These are phyloP conservation scores for Carposina sasakii DNA, from an alignment of 1,140 invertebrate species.

Conservation along the genomic window DNA sequence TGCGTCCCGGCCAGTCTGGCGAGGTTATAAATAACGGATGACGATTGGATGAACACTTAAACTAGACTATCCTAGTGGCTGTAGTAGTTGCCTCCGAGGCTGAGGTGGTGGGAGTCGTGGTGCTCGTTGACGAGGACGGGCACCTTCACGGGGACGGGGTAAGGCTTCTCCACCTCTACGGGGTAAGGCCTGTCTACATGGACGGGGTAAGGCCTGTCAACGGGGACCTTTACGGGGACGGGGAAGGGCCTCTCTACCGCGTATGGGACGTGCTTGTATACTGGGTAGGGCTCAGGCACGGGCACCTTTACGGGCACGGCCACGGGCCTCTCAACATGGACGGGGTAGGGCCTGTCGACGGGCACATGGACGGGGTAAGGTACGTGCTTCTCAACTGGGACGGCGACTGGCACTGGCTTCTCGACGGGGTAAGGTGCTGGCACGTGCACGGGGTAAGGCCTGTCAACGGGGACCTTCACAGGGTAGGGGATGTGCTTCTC, in stretches of 20 bases:
- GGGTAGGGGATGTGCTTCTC: constrained; percentile 70
- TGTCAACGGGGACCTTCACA: constrained; percentile 74
- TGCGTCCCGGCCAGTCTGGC: constrained; percentile 57
- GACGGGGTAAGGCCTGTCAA: constrained; percentile 75
- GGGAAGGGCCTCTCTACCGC: constrained; percentile 78
- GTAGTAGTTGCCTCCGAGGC: constrained; percentile 63
- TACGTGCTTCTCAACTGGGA: constrained; percentile 74
- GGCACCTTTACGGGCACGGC: constrained; percentile 73
- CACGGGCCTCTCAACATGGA: constrained; percentile 72
- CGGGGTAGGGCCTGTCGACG: constrained; percentile 70
- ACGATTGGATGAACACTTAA: constrained; percentile 43
- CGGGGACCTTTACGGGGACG: constrained; percentile 75
- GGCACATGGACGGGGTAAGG: constrained; percentile 76
- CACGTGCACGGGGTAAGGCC: constrained; percentile 77
- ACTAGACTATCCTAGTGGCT: constrained; percentile 63
- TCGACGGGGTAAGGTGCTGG: constrained; percentile 76
- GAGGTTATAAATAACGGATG: constrained; percentile 54
- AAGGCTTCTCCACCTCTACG: constrained; percentile 72
- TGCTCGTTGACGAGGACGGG: constrained; percentile 55
- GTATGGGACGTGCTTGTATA: constrained; percentile 75
- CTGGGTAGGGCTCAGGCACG: constrained; percentile 72
- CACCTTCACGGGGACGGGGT: constrained; percentile 74
- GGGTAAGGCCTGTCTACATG: constrained; percentile 64
- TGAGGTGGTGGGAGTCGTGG: constrained; percentile 32
- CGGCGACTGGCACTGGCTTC: constrained; percentile 73